phyloP scores from a whole-genome alignment of 2,797 vertebrate genomes.

The Furcifer pardalis region DNA sequence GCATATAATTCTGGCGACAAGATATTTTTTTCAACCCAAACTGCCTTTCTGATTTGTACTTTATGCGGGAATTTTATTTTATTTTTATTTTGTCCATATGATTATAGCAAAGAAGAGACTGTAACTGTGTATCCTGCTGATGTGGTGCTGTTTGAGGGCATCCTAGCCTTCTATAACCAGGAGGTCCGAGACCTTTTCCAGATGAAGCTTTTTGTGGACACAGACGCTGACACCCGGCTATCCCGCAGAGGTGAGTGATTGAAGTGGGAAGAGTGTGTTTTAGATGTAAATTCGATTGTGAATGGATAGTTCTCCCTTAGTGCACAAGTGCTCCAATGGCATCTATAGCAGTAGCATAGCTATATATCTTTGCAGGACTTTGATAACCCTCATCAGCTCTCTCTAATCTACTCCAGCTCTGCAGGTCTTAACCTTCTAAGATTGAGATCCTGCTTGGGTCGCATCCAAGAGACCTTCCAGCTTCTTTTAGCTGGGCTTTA shows the following conservation, averaged over 20 bases:
- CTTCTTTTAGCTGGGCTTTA: no score
- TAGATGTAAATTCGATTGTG: neutral
- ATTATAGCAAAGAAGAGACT: constrained; percentile 91
- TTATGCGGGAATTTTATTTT: neutral
- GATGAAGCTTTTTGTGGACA: constrained; percentile 99
- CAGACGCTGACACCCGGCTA: constrained; percentile 93
- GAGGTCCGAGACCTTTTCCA: constrained; percentile 96
- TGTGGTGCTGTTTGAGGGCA: constrained; percentile 96
- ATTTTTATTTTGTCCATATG: constrained; percentile 23
- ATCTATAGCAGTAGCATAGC: neutral
- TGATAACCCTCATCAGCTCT: no score
- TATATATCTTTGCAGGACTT: no score
- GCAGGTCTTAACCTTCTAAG: no score
- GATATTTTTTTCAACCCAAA: neutral
- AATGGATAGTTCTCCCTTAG: neutral
- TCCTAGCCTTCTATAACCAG: constrained; percentile 96
- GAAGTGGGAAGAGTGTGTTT: neutral
- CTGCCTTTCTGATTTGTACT: no score
- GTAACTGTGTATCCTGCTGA: constrained; percentile 93
- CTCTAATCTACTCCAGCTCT: no score
- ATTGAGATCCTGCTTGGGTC: neutral
- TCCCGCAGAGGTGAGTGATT: constrained; percentile 86
- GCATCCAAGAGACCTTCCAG: neutral
- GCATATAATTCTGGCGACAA: neutral
- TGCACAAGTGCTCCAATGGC: neutral